Conservation (phyloP, 1,140 invertebrate species). For the Euschistus heros region DNA sequence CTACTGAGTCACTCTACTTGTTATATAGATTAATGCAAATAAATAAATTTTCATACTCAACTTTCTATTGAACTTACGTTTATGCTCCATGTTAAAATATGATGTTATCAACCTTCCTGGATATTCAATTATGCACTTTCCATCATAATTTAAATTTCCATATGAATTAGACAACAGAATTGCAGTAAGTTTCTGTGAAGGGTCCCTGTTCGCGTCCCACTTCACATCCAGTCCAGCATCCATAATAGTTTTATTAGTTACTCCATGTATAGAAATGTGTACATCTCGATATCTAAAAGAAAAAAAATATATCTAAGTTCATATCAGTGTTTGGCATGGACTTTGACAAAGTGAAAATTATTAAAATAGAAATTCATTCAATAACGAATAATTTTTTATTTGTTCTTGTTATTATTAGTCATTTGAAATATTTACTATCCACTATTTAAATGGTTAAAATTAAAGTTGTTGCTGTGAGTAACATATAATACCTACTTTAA, state of each 20-base stretch:
- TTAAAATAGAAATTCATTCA: too few species aligned
- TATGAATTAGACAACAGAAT: slow-evolving; percentile 40
- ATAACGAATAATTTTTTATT: too few species aligned
- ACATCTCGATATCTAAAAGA: slow-evolving; percentile 54
- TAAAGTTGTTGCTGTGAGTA: too few species aligned
- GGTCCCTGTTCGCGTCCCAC: slow-evolving; percentile 73
- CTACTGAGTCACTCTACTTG: too few species aligned
- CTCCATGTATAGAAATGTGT: slow-evolving; percentile 48
- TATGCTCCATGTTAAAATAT: slow-evolving; percentile 8
- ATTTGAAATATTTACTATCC: too few species aligned
- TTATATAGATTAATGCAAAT: too few species aligned
- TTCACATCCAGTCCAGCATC: slow-evolving; percentile 56
- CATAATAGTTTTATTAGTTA: slow-evolving; percentile 45
- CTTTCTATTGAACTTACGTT: slow-evolving; percentile 10
- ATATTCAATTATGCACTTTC: slow-evolving; percentile 51
- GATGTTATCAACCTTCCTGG: slow-evolving; percentile 55
- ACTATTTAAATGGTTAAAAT: too few species aligned
- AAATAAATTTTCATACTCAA: not conserved
- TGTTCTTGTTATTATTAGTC: too few species aligned
- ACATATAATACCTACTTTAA: too few species aligned
- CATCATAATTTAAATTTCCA: slow-evolving; percentile 47
- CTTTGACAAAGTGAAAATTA: not conserved
- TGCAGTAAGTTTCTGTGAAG: slow-evolving; percentile 51
- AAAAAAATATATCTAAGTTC: not conserved
- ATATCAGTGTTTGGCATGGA: not conserved